These are phyloP conservation scores for Operophtera brumata DNA, from an alignment of 2,888 invertebrate genomes.

Conservation along the genomic window DNA sequence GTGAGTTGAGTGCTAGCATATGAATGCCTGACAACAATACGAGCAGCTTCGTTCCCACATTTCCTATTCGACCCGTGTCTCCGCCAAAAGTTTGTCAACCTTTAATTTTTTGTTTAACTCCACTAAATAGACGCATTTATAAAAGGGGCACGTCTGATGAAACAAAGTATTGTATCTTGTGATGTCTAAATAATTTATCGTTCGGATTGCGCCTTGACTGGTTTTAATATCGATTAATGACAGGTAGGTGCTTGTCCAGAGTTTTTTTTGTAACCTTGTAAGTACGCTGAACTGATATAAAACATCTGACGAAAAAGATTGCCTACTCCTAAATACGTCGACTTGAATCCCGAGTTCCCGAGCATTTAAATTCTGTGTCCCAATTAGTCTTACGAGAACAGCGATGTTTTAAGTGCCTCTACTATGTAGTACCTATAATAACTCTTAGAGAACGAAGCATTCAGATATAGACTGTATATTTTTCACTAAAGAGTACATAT, in stretches of 20 bases:
- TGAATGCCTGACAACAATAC: slow-evolving; percentile 75
- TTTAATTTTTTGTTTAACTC: slow-evolving; percentile 68
- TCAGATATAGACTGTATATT: too few species aligned
- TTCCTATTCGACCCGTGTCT: slow-evolving; percentile 75
- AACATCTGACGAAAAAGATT: not conserved
- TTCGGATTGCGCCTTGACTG: slow-evolving; percentile 15
- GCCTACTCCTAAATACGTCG: too few species aligned
- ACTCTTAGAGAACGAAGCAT: too few species aligned
- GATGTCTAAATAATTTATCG: slow-evolving; percentile 27
- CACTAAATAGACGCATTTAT: slow-evolving; percentile 31
- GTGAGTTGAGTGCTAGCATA: slow-evolving; percentile 75
- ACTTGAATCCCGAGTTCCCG: too few species aligned
- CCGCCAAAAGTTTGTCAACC: slow-evolving; percentile 78
- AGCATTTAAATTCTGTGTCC: too few species aligned
- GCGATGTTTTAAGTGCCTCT: too few species aligned
- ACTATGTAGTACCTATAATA: too few species aligned
- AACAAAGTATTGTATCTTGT: slow-evolving; percentile 27
- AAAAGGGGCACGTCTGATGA: slow-evolving; percentile 36
- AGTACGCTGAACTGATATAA: slow-evolving; percentile 5
- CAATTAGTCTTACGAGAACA: too few species aligned
- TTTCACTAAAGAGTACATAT: too few species aligned
- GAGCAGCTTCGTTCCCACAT: slow-evolving; percentile 65
- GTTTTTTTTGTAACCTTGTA: slow-evolving; percentile 20
- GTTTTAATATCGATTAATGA: slow-evolving; percentile 13
- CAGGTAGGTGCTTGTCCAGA: slow-evolving; percentile 1